phyloP scores from a whole-genome alignment of 2,113 vertebrate genomes.

The Phaethornis superciliosus region DNA sequence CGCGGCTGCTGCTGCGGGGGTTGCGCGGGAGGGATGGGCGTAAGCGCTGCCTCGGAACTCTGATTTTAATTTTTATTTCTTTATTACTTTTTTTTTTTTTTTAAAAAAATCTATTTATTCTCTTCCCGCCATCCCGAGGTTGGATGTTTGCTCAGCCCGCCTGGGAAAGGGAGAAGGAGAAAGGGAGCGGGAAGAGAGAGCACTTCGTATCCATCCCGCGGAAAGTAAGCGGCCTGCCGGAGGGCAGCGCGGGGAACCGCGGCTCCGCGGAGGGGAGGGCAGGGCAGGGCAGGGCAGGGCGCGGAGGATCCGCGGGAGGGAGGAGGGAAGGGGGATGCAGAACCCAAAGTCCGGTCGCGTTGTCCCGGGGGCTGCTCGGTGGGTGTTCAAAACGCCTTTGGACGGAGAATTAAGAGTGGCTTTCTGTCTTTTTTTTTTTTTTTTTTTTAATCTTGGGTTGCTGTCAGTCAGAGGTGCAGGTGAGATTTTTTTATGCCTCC shows the following conservation, averaged over 20 bases:
- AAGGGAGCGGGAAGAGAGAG: not conserved
- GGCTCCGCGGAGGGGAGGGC: not conserved
- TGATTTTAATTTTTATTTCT: not conserved
- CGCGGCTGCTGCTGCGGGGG: not conserved
- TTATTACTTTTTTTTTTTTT: not conserved
- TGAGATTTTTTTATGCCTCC: not conserved
- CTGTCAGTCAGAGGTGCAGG: not conserved
- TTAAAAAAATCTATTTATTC: accelerated
- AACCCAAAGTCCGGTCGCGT: too few species aligned
- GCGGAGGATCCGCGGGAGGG: not conserved
- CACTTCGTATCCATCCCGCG: not conserved
- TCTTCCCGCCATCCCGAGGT: too few species aligned
- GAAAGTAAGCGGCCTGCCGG: not conserved
- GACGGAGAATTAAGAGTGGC: accelerated
- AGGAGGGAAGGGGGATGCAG: not conserved
- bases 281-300: not conserved
- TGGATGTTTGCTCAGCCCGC: not conserved
- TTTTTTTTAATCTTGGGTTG: too few species aligned
- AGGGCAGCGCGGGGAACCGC: not conserved
- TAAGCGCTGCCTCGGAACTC: accelerated
- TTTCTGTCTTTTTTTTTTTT: too few species aligned
- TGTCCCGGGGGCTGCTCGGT: too few species aligned
- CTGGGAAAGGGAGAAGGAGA: not conserved
- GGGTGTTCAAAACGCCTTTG: too few species aligned
- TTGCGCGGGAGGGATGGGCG: not conserved